A percentile compares a stretch with the other conserved stretches of the same genome.
Evolutionary conservation across 2,113 vertebrate genomes (phyloP).

Genomic region (Casuarius casuarius): DNA sequence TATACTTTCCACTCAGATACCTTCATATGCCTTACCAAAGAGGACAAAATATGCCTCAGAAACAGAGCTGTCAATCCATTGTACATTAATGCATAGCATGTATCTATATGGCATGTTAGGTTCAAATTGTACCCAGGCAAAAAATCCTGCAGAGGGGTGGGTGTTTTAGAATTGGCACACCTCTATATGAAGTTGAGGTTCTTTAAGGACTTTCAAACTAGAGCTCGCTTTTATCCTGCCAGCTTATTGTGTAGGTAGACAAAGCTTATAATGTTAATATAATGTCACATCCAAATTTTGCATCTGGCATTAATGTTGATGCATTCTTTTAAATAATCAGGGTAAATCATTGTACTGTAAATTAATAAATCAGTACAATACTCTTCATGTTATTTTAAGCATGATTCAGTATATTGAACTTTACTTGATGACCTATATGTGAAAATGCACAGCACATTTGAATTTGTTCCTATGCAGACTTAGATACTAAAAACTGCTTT

Average conservation of each 20-base stretch:
- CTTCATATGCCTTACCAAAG: not conserved
- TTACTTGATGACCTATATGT: not conserved
- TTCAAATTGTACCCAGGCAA: not conserved
- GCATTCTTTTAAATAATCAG: not conserved
- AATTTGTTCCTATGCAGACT: not conserved
- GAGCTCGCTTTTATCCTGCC: not conserved
- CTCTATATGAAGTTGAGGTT: not conserved
- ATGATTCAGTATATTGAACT: not conserved
- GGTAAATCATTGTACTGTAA: not conserved
- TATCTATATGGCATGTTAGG: not conserved
- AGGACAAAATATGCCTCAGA: not conserved
- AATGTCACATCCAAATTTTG: not conserved
- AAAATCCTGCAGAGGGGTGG: not conserved
- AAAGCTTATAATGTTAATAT: not conserved
- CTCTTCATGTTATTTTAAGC: not conserved
- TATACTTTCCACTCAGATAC: not conserved
- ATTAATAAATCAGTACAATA: not conserved
- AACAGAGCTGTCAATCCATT: not conserved
- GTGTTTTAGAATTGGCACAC: not conserved
- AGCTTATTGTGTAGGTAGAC: not conserved
- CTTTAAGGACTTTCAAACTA: not conserved
- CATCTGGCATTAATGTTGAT: not conserved
- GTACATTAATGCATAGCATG: not conserved
- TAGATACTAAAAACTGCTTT: not conserved
- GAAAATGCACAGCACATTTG: not conserved